Evolutionary conservation across 1,140 invertebrate genomes (phyloP).

Genomic region (Asbolus verrucosus): DNA sequence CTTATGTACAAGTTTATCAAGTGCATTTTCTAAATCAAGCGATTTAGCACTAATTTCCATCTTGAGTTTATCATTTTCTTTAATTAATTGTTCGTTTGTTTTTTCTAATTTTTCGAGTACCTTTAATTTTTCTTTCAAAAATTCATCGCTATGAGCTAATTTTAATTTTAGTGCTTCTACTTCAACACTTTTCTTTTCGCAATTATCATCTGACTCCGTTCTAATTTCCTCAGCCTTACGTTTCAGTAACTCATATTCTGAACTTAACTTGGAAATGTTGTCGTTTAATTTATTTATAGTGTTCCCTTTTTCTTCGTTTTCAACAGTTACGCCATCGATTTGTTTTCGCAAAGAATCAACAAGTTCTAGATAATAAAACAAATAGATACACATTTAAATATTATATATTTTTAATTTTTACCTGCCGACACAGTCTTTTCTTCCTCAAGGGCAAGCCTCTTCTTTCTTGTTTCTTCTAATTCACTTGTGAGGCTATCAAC

Average conservation of each 20-base stretch:
- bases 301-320: conserved; percentile 52
- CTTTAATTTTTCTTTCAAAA: too few relatives aligned
- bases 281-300: conserved; percentile 50
- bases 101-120: conserved; percentile 66
- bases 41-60: conserved; percentile 70
- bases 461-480: conserved; percentile 44
- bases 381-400: too few relatives aligned
- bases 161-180: conserved; percentile 67
- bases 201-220: conserved; percentile 46
- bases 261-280: conserved; percentile 41
- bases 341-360: conserved; percentile 49
- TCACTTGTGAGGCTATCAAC: conserved; percentile 56
- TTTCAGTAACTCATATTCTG: conserved; percentile 42
- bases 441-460: not conserved
- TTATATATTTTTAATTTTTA: too few relatives aligned
- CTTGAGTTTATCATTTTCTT: conserved; percentile 70
- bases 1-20: conserved; percentile 67
- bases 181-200: conserved; percentile 58
- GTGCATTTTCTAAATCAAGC: conserved; percentile 67
- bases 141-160: conserved; percentile 66
- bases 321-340: conserved; percentile 3
- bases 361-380: too few relatives aligned
- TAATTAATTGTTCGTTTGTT: conserved; percentile 64
- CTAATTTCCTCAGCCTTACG: conserved; percentile 47
- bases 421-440: not conserved